phyloP scores from a whole-genome alignment of 2,113 vertebrate genomes.

The Pseudonaja textilis region DNA sequence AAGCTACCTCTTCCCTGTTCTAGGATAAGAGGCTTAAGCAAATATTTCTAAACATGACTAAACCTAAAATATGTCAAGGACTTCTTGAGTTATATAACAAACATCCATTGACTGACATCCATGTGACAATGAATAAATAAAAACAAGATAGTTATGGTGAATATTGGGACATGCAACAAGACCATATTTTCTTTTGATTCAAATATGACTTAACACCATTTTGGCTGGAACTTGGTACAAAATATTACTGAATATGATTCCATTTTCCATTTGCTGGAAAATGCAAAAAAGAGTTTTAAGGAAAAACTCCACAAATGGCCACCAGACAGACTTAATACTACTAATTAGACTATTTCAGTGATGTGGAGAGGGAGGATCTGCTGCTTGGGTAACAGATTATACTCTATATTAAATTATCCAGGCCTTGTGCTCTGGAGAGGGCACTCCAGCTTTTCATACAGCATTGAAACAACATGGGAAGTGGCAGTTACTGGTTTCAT shows the following conservation, averaged over 20 bases:
- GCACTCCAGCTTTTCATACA: too few species aligned
- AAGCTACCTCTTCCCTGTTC: background rate
- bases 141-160: background rate
- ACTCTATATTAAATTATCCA: too few species aligned
- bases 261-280: constrained; percentile 9
- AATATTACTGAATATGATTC: background rate
- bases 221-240: background rate
- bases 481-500: too few species aligned
- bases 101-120: constrained; percentile 6
- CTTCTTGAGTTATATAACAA: constrained; percentile 10
- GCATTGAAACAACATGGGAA: too few species aligned
- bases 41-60: background rate
- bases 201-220: background rate
- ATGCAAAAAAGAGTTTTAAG: constrained; percentile 15
- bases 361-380: too few species aligned
- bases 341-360: background rate
- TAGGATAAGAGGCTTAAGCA: background rate
- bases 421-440: too few species aligned
- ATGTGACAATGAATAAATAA: background rate
- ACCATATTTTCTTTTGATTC: background rate
- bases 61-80: background rate
- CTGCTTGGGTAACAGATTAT: too few species aligned
- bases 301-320: constrained; percentile 12
- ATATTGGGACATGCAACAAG: background rate
- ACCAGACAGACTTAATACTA: constrained; percentile 40